Conservation (phyloP, 2,888 invertebrate species). For the Hypsopygia costalis region DNA sequence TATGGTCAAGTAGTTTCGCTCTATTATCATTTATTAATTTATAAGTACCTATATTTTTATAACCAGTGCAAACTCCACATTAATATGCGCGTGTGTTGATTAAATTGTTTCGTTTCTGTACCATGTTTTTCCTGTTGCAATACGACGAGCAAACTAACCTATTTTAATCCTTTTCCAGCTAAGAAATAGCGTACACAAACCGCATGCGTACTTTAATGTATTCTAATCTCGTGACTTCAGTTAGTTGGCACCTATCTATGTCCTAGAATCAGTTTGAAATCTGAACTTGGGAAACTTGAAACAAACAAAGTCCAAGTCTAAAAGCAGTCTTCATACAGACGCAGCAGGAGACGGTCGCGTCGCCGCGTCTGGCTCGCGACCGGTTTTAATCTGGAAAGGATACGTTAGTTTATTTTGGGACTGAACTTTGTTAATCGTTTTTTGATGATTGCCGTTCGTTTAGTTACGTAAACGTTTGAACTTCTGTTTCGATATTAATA, state of each 20-base stretch:
- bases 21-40: no score
- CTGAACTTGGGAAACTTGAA: slow-evolving; percentile 27
- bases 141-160: neutral
- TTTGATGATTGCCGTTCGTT: slow-evolving; percentile 43
- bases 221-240: slow-evolving; percentile 11
- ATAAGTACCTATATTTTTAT: no score
- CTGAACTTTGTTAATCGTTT: slow-evolving; percentile 50
- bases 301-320: slow-evolving; percentile 26
- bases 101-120: neutral
- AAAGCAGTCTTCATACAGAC: slow-evolving; percentile 50
- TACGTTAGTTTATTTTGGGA: slow-evolving; percentile 61
- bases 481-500: slow-evolving; percentile 5
- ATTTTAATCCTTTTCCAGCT: slow-evolving; percentile 4
- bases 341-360: slow-evolving; percentile 44
- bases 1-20: no score
- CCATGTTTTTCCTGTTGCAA: neutral
- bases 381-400: slow-evolving; percentile 47
- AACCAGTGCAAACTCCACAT: no score
- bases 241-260: slow-evolving; percentile 12
- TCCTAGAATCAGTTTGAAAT: slow-evolving; percentile 21
- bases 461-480: slow-evolving; percentile 50
- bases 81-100: no score
- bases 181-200: slow-evolving; percentile 2
- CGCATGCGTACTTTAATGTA: slow-evolving; percentile 6
- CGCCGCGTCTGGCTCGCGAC: slow-evolving; percentile 26